Evolutionary conservation across 1,140 invertebrate species (phyloP).

Genomic region (Rhysida immarginata): DNA sequence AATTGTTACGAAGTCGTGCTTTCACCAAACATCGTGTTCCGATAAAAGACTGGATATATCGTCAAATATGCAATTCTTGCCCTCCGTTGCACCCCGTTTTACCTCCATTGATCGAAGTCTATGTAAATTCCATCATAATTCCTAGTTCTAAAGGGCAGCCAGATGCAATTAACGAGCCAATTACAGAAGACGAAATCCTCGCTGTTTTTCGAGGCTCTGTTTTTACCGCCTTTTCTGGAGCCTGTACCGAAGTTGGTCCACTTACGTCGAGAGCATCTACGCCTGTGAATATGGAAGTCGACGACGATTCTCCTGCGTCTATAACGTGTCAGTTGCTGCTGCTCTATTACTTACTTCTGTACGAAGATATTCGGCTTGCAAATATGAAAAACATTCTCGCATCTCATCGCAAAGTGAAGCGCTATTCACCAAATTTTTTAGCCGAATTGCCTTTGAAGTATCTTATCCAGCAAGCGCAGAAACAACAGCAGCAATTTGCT

Average conservation of each 20-base stretch:
- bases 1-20: slow-evolving; percentile 80
- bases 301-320: slow-evolving; percentile 36
- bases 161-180: slow-evolving; percentile 74
- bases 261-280: neutral
- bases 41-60: slow-evolving; percentile 87
- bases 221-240: slow-evolving; percentile 10
- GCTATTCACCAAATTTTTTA: slow-evolving; percentile 74
- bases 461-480: slow-evolving; percentile 79
- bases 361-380: slow-evolving; percentile 74
- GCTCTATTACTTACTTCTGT: slow-evolving; percentile 81
- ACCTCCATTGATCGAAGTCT: slow-evolving; percentile 85
- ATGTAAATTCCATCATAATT: slow-evolving; percentile 80
- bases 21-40: slow-evolving; percentile 92
- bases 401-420: slow-evolving; percentile 59
- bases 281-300: slow-evolving; percentile 3
- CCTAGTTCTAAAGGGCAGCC: slow-evolving; percentile 29
- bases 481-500: slow-evolving; percentile 75
- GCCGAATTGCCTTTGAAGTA: slow-evolving; percentile 87
- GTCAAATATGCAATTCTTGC: slow-evolving; percentile 72
- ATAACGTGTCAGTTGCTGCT: slow-evolving; percentile 75
- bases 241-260: too few relatives aligned
- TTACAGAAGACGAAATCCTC: slow-evolving; percentile 76
- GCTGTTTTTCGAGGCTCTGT: slow-evolving; percentile 46
- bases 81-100: slow-evolving; percentile 83
- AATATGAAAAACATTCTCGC: slow-evolving; percentile 52